Base-by-base conservation (phyloP, 2,797 vertebrate species). In the Chrosomus eos region DNA sequence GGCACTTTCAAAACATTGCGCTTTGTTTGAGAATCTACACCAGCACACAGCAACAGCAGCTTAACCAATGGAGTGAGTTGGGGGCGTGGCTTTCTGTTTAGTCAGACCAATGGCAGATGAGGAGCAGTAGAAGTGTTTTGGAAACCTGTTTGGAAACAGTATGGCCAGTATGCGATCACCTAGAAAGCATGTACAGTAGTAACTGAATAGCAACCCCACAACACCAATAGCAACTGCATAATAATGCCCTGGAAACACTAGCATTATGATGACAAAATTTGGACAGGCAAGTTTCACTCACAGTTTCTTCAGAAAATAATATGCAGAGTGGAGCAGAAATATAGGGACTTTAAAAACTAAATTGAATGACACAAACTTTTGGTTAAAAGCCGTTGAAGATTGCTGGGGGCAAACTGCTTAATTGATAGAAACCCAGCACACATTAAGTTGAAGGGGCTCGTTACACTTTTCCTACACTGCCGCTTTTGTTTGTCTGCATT, bases 401-500 rank as follows among this genome's bases (percentile, higher is more conserved):
- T 75, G 55, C 43, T 77, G 81, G 73, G 38, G 66, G 38, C 55
- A 62, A 78, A 71, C 76, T 51, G 13, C 40, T 60, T 86, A 73
- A 86, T 28, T 78, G 66, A 78, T 68, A 67, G 31, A 75, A 84
- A 86, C 38, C 71, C 77, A 26, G 5, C 78, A 3, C 43, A 51
- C 66, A 38, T 43, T 67, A 28, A 64, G 71, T 67, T 55, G 58
- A 83, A 31, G 31, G 31, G 80, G 38, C 7, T 80, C 5, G 64
- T 75, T 85, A 64, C 45, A 16, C 48, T 78, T 58, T 38, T 28
- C 45, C 68, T 48, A 43, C 81, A 19, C 58, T n/a, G 38, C n/a
- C 2, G 40, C 53, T 51, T 70, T 67, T 31, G 28, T 85, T 62
- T 71, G 53, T 85, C 70, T 82, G 79, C 7, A 10, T 78, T 64